A percentile compares a stretch with the other conserved stretches of the same genome.
Conservation (phyloP, 2,888 invertebrate genomes). For the Eupelmus urozonus region DNA sequence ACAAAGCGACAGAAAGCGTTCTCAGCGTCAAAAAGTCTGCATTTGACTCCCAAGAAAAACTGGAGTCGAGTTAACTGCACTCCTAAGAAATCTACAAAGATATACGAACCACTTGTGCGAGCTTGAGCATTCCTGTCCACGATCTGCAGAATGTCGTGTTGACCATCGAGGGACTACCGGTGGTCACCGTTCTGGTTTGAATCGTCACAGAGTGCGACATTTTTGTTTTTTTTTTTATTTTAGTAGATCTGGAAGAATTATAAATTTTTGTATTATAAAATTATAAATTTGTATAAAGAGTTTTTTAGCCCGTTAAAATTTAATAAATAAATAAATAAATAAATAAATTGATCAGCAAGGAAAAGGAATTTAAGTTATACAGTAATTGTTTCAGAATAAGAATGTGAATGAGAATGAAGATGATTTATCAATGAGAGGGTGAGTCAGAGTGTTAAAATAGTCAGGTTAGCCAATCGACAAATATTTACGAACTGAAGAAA, state of each 20-base stretch:
- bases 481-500: no score
- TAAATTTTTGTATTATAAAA: no score
- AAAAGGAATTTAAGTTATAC: no score
- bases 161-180: slow-evolving; percentile 86
- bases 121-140: slow-evolving; percentile 87
- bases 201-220: slow-evolving; percentile 95
- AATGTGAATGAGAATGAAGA: no score
- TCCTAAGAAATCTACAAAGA: neutral
- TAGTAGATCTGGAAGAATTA: no score
- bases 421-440: no score
- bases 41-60: slow-evolving; percentile 1
- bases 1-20: slow-evolving; percentile 39
- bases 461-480: neutral
- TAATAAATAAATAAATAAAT: no score
- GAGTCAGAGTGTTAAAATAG: neutral
- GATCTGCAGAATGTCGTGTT: slow-evolving; percentile 90
- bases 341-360: no score
- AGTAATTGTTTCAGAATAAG: no score
- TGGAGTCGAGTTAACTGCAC: neutral
- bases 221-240: slow-evolving; percentile 46
- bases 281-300: no score
- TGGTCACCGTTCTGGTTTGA: slow-evolving; percentile 85
- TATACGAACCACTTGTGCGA: slow-evolving; percentile 85
- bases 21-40: slow-evolving; percentile 39
- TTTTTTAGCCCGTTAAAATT: no score